Evolutionary conservation across 2,113 vertebrate genomes (phyloP).

Genomic region (Percopsis transmontana): DNA sequence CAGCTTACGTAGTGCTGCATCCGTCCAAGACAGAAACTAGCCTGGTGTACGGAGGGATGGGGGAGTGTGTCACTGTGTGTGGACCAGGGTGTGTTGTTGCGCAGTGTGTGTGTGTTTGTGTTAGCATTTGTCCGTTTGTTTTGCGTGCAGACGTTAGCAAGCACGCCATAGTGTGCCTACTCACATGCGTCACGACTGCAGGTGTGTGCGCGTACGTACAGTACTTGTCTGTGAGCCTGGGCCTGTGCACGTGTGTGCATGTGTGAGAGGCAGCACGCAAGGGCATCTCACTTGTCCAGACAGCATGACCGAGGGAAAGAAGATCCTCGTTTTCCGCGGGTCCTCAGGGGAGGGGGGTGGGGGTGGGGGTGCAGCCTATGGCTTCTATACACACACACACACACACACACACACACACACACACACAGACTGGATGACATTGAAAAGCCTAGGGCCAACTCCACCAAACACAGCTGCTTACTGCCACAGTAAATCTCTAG

Average conservation of each 20-base stretch:
- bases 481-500: conserved; percentile 70
- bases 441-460: conserved; percentile 58
- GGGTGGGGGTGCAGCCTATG: conserved; percentile 22
- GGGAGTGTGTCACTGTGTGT: not conserved
- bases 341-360: conserved; percentile 25
- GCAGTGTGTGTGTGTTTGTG: not conserved
- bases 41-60: not conserved
- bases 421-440: conserved; percentile 51
- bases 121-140: not conserved
- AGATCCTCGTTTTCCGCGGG: not conserved
- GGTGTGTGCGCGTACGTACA: no score
- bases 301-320: conserved; percentile 12
- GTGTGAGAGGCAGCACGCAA: not conserved
- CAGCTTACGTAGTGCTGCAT: not conserved
- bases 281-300: not conserved
- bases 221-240: conserved; percentile 2
- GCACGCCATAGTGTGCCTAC: no score
- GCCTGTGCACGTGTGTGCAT: not conserved
- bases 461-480: conserved; percentile 72
- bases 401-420: not conserved
- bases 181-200: no score
- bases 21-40: not conserved
- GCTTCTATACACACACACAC: conserved; percentile 46
- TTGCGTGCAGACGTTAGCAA: no score
- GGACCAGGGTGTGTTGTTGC: not conserved